Evolutionary conservation across 2,113 vertebrate genomes (phyloP).

Genomic region (Amblyornis subalaris): DNA sequence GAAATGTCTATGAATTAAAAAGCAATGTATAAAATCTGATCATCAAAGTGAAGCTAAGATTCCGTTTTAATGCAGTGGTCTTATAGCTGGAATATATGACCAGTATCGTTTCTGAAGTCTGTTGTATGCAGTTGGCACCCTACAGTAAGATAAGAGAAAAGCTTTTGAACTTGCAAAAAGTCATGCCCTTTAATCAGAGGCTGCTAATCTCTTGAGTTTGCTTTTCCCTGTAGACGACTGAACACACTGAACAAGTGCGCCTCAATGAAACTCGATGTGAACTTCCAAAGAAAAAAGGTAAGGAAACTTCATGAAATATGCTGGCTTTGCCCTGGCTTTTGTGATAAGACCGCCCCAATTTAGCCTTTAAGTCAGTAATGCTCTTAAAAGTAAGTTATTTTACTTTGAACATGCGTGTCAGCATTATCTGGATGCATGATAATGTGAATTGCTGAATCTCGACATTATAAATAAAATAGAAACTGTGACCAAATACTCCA

Average conservation of each 20-base stretch:
- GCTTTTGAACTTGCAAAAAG: conserved; percentile 7
- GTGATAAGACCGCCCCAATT: neutral
- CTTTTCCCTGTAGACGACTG: conserved; percentile 84
- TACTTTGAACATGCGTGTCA: neutral
- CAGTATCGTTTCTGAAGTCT: neutral
- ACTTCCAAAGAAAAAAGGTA: conserved; percentile 94
- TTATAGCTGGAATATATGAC: neutral
- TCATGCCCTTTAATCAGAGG: conserved; percentile 11
- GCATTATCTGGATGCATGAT: neutral
- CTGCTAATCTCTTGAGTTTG: conserved; percentile 57
- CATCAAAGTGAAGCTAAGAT: neutral
- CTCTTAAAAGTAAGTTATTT: conserved; percentile 3
- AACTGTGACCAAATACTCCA: fast-evolving
- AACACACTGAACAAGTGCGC: conserved; percentile 97
- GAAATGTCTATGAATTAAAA: neutral
- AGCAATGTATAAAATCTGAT: neutral
- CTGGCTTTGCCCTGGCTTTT: neutral
- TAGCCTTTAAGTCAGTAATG: neutral
- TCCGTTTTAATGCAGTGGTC: neutral
- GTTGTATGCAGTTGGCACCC: neutral
- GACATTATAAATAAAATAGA: neutral
- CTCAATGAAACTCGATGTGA: conserved; percentile 98
- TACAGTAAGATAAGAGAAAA: conserved; percentile 19
- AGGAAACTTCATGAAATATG: conserved; percentile 37
- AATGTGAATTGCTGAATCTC: neutral